Evolutionary conservation across 2,888 invertebrate species (phyloP).

Genomic region (Latheticus oryzae): DNA sequence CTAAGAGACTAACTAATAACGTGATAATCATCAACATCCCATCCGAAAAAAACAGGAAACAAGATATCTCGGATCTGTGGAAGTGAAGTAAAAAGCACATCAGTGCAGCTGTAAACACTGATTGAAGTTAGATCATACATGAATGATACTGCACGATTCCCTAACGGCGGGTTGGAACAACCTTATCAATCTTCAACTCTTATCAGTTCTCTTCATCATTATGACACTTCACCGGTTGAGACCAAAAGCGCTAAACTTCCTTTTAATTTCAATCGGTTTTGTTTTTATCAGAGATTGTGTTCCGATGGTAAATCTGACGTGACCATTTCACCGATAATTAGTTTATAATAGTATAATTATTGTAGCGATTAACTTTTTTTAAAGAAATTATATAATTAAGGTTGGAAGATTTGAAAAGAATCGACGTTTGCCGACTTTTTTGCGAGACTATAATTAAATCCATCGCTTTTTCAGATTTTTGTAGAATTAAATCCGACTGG

Average conservation of each 20-base stretch:
- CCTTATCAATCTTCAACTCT: conserved; percentile 52
- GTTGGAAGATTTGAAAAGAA: not conserved
- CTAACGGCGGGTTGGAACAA: conserved; percentile 55
- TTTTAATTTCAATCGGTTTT: conserved; percentile 7
- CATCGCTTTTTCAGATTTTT: conserved; percentile 12
- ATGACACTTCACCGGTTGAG: conserved; percentile 50
- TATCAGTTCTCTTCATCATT: conserved; percentile 54
- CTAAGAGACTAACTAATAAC: too few relatives aligned
- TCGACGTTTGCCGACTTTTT: conserved; percentile 2
- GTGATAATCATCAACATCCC: conserved; percentile 33
- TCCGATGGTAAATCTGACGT: conserved; percentile 1
- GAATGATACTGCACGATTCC: conserved; percentile 57
- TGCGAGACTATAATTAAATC: conserved; percentile 19
- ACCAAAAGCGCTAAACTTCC: conserved; percentile 12
- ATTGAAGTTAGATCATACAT: conserved; percentile 55
- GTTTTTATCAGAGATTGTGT: not conserved
- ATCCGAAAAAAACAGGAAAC: conserved; percentile 28
- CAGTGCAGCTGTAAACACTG: conserved; percentile 41
- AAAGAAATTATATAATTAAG: conserved; percentile 6
- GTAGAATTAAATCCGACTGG: conserved; percentile 18
- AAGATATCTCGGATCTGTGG: conserved; percentile 31
- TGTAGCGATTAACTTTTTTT: conserved; percentile 4
- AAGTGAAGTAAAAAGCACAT: conserved; percentile 33
- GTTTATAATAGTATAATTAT: conserved; percentile 17
- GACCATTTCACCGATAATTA: conserved; percentile 9